Conservation (phyloP, 2,888 invertebrate species). For the Philhelius pedissequus region DNA sequence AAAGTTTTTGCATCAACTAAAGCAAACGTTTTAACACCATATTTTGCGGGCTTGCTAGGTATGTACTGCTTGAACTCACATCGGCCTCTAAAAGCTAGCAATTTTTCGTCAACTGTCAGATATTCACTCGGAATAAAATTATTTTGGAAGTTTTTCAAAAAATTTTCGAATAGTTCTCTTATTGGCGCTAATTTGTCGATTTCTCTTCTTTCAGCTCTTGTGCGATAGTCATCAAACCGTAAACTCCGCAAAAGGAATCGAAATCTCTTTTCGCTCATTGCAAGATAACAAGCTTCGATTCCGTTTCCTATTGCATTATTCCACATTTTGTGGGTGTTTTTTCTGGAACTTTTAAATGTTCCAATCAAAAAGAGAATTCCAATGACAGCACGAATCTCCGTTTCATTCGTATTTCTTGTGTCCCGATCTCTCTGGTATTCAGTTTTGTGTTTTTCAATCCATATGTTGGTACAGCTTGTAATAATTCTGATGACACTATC, state of each 20-base stretch:
- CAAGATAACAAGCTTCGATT: too few relatives aligned
- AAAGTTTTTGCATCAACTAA: neutral
- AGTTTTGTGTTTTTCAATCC: too few relatives aligned
- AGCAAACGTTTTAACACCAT: conserved; percentile 13
- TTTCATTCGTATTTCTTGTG: too few relatives aligned
- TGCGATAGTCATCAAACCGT: neutral
- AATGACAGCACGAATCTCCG: too few relatives aligned
- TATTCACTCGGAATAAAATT: conserved; percentile 5
- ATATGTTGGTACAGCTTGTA: too few relatives aligned
- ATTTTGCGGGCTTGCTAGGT: conserved; percentile 7
- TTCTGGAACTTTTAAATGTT: too few relatives aligned
- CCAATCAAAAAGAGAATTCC: too few relatives aligned
- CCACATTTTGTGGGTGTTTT: too few relatives aligned
- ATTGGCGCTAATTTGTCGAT: neutral
- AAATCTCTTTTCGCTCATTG: too few relatives aligned
- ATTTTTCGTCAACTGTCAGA: conserved; percentile 4
- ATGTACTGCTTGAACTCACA: neutral
- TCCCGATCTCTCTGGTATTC: too few relatives aligned
- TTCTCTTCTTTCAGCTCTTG: neutral
- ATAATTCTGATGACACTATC: too few relatives aligned
- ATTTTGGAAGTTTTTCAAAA: neutral
- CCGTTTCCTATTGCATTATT: too few relatives aligned
- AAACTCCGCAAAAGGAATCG: neutral
- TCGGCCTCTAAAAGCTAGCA: neutral
- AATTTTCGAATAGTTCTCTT: neutral